Evolutionary conservation across 2,888 invertebrate genomes (phyloP).

Genomic region (Lasioglossum vierecki): DNA sequence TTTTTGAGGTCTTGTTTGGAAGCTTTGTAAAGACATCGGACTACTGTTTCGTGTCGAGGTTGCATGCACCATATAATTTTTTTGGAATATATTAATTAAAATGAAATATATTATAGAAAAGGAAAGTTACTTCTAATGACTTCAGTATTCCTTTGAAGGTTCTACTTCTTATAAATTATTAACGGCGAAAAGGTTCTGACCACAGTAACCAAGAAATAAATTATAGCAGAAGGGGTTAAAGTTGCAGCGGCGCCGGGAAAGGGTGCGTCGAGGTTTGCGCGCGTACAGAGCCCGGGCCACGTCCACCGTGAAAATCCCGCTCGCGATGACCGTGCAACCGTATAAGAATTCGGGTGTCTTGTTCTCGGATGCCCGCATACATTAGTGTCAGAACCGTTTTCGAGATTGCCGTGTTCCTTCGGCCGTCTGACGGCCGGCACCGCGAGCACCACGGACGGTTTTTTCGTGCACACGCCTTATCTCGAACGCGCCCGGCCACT

Average conservation of each 20-base stretch:
- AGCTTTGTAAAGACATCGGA: neutral
- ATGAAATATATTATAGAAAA: too few relatives aligned
- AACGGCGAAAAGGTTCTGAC: neutral
- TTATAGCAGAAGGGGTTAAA: neutral
- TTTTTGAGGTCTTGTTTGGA: neutral
- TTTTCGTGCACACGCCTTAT: conserved; percentile 39
- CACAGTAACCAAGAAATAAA: neutral
- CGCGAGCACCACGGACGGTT: conserved; percentile 20
- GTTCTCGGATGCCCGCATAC: conserved; percentile 50
- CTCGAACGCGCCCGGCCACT: conserved; percentile 25
- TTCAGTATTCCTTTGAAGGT: too few relatives aligned
- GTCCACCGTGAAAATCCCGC: conserved; percentile 42
- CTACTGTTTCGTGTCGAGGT: neutral
- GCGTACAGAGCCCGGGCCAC: neutral
- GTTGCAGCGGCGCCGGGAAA: conserved; percentile 29
- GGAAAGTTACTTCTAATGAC: too few relatives aligned
- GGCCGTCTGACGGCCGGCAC: conserved; percentile 29
- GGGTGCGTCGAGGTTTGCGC: neutral
- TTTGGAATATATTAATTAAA: too few relatives aligned
- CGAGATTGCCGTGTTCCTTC: conserved; percentile 51
- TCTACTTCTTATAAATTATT: neutral
- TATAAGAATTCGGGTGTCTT: conserved; percentile 48
- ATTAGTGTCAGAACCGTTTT: conserved; percentile 61
- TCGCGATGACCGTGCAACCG: conserved; percentile 42
- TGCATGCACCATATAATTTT: too few relatives aligned